Evolutionary conservation across 2,797 vertebrate species (phyloP).

Genomic region (Argya squamiceps): DNA sequence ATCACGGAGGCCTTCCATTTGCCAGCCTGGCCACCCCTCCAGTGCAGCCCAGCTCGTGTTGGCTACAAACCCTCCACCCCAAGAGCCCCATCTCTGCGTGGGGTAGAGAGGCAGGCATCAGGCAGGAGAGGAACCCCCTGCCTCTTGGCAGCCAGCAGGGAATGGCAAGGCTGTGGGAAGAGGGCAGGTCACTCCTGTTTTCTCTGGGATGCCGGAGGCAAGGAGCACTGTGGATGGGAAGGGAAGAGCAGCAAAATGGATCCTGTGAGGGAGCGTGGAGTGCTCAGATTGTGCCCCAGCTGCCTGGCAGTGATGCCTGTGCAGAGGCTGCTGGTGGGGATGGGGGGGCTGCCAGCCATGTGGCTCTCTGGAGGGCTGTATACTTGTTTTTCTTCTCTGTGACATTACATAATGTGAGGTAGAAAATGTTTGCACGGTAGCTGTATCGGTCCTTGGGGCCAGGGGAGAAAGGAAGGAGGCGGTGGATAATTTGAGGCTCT

Average conservation of each 20-base stretch:
- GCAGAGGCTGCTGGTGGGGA: background rate
- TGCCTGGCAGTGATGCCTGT: background rate
- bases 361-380: constrained; percentile 55
- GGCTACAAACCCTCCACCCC: rapidly evolving
- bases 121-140: background rate
- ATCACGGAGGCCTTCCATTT: background rate
- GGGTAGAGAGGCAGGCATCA: rapidly evolving
- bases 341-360: background rate
- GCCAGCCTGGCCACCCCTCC: rapidly evolving
- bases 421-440: constrained; percentile 69
- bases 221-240: background rate
- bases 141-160: background rate
- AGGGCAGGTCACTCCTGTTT: background rate
- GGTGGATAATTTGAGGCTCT: constrained; percentile 66
- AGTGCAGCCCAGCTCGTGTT: rapidly evolving
- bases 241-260: background rate
- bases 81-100: rapidly evolving
- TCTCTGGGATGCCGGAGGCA: background rate
- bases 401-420: constrained; percentile 68
- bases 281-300: background rate
- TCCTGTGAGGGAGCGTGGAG: rapidly evolving
- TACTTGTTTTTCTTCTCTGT: constrained; percentile 70
- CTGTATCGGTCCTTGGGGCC: constrained; percentile 68
- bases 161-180: rapidly evolving
- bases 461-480: constrained; percentile 61